Base-by-base conservation (phyloP, 1,140 invertebrate species). In the Neodiprion virginianus region DNA sequence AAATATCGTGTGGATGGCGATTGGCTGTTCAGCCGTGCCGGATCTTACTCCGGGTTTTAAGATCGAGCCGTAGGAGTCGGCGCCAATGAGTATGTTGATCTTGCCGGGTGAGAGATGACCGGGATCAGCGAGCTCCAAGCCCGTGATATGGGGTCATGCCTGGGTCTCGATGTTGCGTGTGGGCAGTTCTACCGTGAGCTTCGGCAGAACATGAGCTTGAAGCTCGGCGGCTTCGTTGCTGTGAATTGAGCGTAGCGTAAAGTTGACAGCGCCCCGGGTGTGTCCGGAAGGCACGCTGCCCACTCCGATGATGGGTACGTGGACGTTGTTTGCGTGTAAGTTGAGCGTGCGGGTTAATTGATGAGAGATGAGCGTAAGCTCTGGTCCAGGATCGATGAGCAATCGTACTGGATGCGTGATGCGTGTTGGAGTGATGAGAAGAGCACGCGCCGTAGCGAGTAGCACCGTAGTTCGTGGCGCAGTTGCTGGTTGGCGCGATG, bases 311-410 rank as follows among this genome's bases (percentile, higher is more conserved):
- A 53, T 10, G 50, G 1, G 9, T 53, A 53, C 50, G 8, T 53
- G 9, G 9, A 14, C 50, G 9, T 53, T 10, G 50, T 14, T 53
- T 53, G 9, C 50, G 14, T 14, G 4, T 48, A 72, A 10, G 7
- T 40, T 48, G 67, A 75, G 76, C 14, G 40, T 65, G 11, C 23
- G 17, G 4, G 69, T 71, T 23, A 74, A 49, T 14, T 40, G 73
- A n/a, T 76, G 72, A 8, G 72, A 70, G 11, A 74, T 67, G 66
- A 74, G 61, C 1, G 73, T 71, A 23, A 74, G 65, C 69, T 76
- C 73, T 9, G 76, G 75, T 2, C 73, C 73, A 10, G 76, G 71
- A 71, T 74, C 73, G 53, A 75, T 70, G 49, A 72, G 73, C 14
- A 74, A 9, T 9, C 73, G 73, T 65, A 71, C 71, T 11, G 49